Evolutionary conservation across 2,888 invertebrate genomes (phyloP).

Genomic region (Lomographa bimaculata): DNA sequence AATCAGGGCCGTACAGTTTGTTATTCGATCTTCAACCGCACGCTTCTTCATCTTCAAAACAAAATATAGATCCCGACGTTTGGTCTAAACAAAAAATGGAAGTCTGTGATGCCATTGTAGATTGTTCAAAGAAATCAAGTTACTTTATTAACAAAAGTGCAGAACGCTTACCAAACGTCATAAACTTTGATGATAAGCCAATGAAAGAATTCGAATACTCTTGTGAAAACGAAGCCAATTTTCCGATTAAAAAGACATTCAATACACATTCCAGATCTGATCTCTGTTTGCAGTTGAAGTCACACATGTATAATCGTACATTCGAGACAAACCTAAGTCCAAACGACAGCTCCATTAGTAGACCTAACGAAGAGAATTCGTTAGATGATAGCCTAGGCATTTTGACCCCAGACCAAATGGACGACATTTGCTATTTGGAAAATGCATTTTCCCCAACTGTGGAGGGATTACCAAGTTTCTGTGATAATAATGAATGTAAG

Average conservation of each 20-base stretch:
- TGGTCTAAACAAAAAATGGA: slow-evolving; percentile 53
- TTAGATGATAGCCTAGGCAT: slow-evolving; percentile 94
- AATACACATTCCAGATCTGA: slow-evolving; percentile 75
- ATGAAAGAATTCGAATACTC: slow-evolving; percentile 79
- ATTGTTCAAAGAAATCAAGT: slow-evolving; percentile 46
- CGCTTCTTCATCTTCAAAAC: slow-evolving; percentile 60
- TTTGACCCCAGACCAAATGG: slow-evolving; percentile 95
- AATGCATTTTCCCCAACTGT: slow-evolving; percentile 86
- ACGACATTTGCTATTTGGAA: slow-evolving; percentile 85
- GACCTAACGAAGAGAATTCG: slow-evolving; percentile 89
- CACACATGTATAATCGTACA: slow-evolving; percentile 59
- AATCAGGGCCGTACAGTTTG: slow-evolving; percentile 85
- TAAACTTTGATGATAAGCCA: slow-evolving; percentile 74
- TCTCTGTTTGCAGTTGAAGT: slow-evolving; percentile 71
- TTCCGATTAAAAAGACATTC: slow-evolving; percentile 60
- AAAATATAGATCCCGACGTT: slow-evolving; percentile 43
- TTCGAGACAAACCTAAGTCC: slow-evolving; percentile 72
- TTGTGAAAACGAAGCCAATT: slow-evolving; percentile 67
- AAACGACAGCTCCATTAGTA: slow-evolving; percentile 72
- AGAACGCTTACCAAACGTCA: slow-evolving; percentile 69
- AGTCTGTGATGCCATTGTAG: slow-evolving; percentile 39
- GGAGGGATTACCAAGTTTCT: slow-evolving; percentile 83
- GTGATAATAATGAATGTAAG: slow-evolving; percentile 70
- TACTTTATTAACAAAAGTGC: slow-evolving; percentile 55
- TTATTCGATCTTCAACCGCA: slow-evolving; percentile 79